A percentile compares a stretch with the other conserved stretches of the same genome.
phyloP scores from a whole-genome alignment of 2,797 vertebrate species.

The Naso thynnoides region DNA sequence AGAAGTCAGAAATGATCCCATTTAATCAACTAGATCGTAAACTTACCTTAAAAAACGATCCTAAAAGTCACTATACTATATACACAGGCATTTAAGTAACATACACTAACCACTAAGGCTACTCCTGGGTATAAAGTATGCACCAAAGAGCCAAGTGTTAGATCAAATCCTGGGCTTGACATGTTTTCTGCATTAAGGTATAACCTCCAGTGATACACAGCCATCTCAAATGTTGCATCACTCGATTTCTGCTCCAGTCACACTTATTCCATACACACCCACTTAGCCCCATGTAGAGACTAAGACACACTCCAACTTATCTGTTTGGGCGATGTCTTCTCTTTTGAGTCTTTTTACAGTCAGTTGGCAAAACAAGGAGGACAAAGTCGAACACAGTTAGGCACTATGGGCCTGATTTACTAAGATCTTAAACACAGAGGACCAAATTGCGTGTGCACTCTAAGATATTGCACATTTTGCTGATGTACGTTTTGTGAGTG shows the following conservation, averaged over 20 bases:
- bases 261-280: constrained; percentile 30
- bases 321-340: constrained; percentile 4
- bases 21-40: background rate
- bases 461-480: too few relatives aligned
- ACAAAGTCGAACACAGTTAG: background rate
- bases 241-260: constrained; percentile 57
- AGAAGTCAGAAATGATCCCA: background rate
- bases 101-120: constrained; percentile 1
- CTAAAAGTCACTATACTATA: background rate
- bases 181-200: constrained; percentile 73
- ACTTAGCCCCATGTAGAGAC: constrained; percentile 35
- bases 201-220: constrained; percentile 41
- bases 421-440: too few relatives aligned
- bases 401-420: too few relatives aligned
- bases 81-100: background rate
- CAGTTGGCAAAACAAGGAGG: background rate
- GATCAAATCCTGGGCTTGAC: constrained; percentile 42
- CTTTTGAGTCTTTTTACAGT: constrained; percentile 22
- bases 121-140: constrained; percentile 14
- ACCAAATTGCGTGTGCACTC: too few relatives aligned
- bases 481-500: too few relatives aligned
- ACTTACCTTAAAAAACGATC: background rate
- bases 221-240: constrained; percentile 39
- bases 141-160: constrained; percentile 38
- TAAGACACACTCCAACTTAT: constrained; percentile 43